These are phyloP conservation scores for Leuctra nigra DNA, from an alignment of 2,888 invertebrate species.

Conservation along the genomic window DNA sequence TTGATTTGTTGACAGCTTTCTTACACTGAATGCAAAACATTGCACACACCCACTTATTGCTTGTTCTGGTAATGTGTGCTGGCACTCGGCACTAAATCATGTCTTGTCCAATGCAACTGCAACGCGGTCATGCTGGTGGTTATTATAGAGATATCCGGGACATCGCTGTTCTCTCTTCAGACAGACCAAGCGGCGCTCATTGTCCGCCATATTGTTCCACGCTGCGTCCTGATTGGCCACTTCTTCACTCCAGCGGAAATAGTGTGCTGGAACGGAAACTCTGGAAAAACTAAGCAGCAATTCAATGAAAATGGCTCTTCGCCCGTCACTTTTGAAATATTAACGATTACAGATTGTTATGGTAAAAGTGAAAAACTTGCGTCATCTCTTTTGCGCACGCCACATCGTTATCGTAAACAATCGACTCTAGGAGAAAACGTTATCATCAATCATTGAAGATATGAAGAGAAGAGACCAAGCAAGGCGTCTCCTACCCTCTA, in stretches of 20 bases:
- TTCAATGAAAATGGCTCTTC: not conserved
- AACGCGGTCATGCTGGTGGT: too few relatives aligned
- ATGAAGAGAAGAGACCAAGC: not conserved
- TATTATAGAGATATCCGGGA: too few relatives aligned
- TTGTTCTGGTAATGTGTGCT: too few relatives aligned
- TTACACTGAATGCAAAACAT: too few relatives aligned
- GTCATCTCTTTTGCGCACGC: not conserved
- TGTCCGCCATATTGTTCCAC: slow-evolving; percentile 12
- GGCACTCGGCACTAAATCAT: too few relatives aligned
- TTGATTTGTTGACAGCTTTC: too few relatives aligned
- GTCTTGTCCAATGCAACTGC: too few relatives aligned
- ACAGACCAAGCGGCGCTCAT: slow-evolving; percentile 2
- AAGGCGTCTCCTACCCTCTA: slow-evolving; percentile 6
- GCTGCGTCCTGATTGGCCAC: slow-evolving; percentile 17
- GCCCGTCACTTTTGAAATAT: too few relatives aligned
- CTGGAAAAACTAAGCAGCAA: not conserved
- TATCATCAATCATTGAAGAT: slow-evolving; percentile 19
- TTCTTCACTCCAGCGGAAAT: not conserved
- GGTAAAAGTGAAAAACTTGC: not conserved
- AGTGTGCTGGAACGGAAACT: not conserved
- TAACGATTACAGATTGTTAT: not conserved
- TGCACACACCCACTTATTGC: too few relatives aligned
- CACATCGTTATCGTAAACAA: slow-evolving; percentile 3
- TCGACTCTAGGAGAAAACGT: slow-evolving; percentile 10
- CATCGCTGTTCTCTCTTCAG: too few relatives aligned